Conservation (phyloP, 2,888 invertebrate genomes). For the Heteromyza rotundicornis region DNA sequence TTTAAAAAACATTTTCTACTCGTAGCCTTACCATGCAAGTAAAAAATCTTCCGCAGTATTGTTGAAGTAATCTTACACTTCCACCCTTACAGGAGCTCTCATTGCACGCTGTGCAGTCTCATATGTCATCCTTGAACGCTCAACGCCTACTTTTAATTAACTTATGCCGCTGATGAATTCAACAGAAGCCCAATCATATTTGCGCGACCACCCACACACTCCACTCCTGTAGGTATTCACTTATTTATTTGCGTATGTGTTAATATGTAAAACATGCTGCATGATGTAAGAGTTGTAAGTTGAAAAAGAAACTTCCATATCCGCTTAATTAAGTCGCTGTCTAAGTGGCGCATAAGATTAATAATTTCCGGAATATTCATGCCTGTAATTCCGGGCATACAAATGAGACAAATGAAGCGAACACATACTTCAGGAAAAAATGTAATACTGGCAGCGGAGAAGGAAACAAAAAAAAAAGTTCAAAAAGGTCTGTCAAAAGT, state of each 20-base stretch:
- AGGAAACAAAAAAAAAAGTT: constrained; percentile 15
- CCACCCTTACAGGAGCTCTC: no score
- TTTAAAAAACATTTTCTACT: no score
- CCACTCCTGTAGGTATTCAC: no score
- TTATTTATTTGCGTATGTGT: no score
- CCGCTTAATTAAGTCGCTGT: constrained; percentile 52
- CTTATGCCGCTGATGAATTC: constrained; percentile 4
- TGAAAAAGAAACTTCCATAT: constrained; percentile 23
- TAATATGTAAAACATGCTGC: constrained; percentile 33
- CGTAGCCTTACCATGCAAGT: no score
- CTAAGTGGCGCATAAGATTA: constrained; percentile 36
- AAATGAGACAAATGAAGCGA: constrained; percentile 37
- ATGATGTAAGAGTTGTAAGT: no score
- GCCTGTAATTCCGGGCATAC: constrained; percentile 22
- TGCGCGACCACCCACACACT: neutral
- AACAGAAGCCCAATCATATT: constrained; percentile 2
- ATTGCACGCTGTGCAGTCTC: neutral
- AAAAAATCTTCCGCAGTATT: no score
- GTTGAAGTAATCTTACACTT: no score
- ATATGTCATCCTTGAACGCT: neutral
- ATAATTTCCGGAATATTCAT: constrained; percentile 33
- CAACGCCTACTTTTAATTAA: constrained; percentile 1
- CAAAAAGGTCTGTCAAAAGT: neutral
- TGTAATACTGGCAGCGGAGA: neutral
- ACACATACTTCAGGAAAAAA: constrained; percentile 17